Percentiles rank a stretch among this genome's conserved stretches.
Evolutionary conservation across 2,888 invertebrate species (phyloP).

Genomic region (Pristionchus entomophagus): DNA sequence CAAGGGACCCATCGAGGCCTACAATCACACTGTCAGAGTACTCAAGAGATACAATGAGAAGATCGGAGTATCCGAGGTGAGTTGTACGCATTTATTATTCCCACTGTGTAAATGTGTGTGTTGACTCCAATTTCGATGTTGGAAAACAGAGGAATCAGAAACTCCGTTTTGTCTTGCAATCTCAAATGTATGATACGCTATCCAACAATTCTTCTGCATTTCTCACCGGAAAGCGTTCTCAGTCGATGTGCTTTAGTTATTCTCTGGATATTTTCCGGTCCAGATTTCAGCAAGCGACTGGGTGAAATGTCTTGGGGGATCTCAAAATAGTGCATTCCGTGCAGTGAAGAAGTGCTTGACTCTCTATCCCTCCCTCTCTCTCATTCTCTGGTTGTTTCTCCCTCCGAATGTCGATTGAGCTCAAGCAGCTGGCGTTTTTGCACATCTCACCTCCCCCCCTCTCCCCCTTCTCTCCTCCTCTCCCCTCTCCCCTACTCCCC

Average conservation of each 20-base stretch:
- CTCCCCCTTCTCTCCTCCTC: background rate
- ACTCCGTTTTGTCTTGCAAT: no score
- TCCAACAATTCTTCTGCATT: no score
- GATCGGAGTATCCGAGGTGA: slow-evolving; percentile 60
- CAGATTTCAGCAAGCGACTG: no score
- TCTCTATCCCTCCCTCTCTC: background rate
- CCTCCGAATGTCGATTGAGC: background rate
- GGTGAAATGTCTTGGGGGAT: no score
- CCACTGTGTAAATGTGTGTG: background rate
- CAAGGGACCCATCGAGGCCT: slow-evolving; percentile 67
- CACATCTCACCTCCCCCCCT: background rate
- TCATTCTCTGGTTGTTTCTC: background rate
- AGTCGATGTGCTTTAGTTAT: no score
- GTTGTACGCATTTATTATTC: background rate
- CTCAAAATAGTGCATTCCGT: no score
- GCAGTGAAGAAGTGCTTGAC: background rate
- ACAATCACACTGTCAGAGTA: slow-evolving; percentile 69
- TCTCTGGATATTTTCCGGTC: no score
- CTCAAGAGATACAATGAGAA: slow-evolving; percentile 65
- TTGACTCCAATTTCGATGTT: background rate
- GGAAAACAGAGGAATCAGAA: background rate
- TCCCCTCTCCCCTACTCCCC: background rate
- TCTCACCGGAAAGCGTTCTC: no score
- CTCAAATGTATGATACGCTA: no score
- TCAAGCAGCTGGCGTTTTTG: slow-evolving; percentile 12